Evolutionary conservation across 2,888 invertebrate species (phyloP).

Genomic region (Cataglyphis albicans): DNA sequence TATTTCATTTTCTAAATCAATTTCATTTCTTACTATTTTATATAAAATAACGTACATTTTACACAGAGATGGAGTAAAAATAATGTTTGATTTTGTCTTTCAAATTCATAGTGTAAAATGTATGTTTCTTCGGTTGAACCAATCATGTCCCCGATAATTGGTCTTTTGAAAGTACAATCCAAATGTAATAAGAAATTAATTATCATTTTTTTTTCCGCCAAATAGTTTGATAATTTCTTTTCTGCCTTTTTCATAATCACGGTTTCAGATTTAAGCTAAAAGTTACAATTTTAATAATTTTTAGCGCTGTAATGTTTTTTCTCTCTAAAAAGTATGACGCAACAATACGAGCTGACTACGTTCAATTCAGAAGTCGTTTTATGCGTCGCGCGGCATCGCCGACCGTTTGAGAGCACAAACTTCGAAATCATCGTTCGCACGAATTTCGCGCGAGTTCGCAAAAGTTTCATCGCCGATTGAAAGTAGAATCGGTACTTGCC

Average conservation of each 20-base stretch:
- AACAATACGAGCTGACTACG: slow-evolving; percentile 29
- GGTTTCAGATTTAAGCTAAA: neutral
- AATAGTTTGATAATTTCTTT: neutral
- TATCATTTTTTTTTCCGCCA: neutral
- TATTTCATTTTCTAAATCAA: neutral
- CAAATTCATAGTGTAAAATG: neutral
- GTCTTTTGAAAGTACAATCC: neutral
- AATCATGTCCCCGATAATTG: neutral
- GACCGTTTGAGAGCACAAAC: slow-evolving; percentile 36
- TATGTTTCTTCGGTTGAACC: neutral
- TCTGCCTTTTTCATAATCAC: neutral
- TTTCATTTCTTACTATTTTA: neutral
- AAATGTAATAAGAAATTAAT: neutral
- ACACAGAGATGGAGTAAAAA: neutral
- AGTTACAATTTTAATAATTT: neutral
- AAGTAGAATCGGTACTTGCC: slow-evolving; percentile 14
- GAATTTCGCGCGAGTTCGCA: slow-evolving; percentile 39
- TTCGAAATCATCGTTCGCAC: slow-evolving; percentile 51
- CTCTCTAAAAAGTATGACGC: neutral
- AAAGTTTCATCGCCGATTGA: slow-evolving; percentile 46
- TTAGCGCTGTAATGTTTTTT: slow-evolving; percentile 10
- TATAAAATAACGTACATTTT: neutral
- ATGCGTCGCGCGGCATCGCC: slow-evolving; percentile 28
- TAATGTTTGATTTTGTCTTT: neutral
- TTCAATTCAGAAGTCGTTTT: slow-evolving; percentile 41